These are phyloP conservation scores for Pedetes capensis DNA, from an alignment of 2,113 vertebrate species.

Conservation along the genomic window DNA sequence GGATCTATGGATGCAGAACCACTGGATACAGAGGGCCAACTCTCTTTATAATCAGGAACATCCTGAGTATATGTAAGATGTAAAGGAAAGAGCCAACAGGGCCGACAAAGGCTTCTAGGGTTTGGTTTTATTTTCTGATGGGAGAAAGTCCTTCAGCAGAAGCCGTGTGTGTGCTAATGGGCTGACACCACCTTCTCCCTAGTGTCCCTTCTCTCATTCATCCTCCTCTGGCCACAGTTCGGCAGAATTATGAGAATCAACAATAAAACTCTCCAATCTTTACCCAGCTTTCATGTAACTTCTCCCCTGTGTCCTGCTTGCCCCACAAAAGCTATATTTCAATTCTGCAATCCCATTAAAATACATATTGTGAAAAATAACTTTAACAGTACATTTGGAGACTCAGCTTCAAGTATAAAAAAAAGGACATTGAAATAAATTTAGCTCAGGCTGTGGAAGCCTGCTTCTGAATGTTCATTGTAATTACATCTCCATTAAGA, in stretches of 20 bases:
- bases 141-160: background rate
- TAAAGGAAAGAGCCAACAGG: background rate
- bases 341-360: background rate
- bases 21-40: background rate
- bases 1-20: background rate
- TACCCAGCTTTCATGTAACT: background rate
- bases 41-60: background rate
- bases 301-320: background rate
- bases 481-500: slow-evolving; percentile 76
- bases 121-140: background rate
- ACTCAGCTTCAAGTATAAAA: slow-evolving; percentile 17
- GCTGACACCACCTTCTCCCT: background rate
- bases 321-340: background rate
- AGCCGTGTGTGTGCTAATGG: too few species aligned
- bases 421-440: slow-evolving; percentile 66
- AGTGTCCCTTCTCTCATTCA: background rate
- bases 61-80: background rate
- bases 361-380: slow-evolving; percentile 18
- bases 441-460: slow-evolving; percentile 68
- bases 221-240: background rate
- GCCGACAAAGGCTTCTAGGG: background rate
- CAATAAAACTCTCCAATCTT: background rate
- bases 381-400: slow-evolving; percentile 14
- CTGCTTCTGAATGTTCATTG: slow-evolving; percentile 64
- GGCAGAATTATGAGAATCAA: slow-evolving; percentile 25